A percentile compares a stretch with the other conserved stretches of the same genome.
Evolutionary conservation across 2,888 invertebrate species (phyloP).

Genomic region (Alloplasta piceator): DNA sequence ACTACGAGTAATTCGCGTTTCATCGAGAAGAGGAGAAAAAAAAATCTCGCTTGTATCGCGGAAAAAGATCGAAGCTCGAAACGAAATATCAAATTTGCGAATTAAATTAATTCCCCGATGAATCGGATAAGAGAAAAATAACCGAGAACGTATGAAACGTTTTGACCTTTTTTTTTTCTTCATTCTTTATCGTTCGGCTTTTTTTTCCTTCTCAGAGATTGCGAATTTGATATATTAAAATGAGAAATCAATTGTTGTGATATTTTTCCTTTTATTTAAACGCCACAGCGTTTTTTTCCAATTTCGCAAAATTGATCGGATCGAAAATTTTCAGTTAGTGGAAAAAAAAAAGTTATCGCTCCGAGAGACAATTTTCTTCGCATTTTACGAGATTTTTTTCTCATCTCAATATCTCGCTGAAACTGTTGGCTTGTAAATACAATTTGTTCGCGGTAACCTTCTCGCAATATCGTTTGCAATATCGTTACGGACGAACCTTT

Average conservation of each 20-base stretch:
- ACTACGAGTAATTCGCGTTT: neutral
- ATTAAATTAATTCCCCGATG: constrained; percentile 27
- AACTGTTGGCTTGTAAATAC: neutral
- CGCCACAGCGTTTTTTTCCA: constrained; percentile 10
- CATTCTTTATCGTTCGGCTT: no score
- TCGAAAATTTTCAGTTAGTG: no score
- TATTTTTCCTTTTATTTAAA: constrained; percentile 28
- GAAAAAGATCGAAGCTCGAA: constrained; percentile 26
- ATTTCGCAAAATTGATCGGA: neutral
- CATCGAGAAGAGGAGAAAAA: constrained; percentile 13
- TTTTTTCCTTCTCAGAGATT: neutral
- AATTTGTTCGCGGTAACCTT: constrained; percentile 30
- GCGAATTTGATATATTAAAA: neutral
- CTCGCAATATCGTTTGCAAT: constrained; percentile 35
- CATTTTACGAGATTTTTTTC: neutral
- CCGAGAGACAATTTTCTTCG: neutral
- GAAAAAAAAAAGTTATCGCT: no score
- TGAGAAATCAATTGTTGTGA: constrained; percentile 10
- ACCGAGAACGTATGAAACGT: constrained; percentile 6
- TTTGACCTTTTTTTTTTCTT: no score
- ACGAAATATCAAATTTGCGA: constrained; percentile 43
- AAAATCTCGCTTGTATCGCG: constrained; percentile 35
- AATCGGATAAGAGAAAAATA: constrained; percentile 19
- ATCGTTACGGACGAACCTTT: constrained; percentile 48
- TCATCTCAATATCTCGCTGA: constrained; percentile 13